Evolutionary conservation across 37 sponge, comb jelly and placozoan species (phyloP).

Genomic region (Mnemiopsis leidyi): DNA sequence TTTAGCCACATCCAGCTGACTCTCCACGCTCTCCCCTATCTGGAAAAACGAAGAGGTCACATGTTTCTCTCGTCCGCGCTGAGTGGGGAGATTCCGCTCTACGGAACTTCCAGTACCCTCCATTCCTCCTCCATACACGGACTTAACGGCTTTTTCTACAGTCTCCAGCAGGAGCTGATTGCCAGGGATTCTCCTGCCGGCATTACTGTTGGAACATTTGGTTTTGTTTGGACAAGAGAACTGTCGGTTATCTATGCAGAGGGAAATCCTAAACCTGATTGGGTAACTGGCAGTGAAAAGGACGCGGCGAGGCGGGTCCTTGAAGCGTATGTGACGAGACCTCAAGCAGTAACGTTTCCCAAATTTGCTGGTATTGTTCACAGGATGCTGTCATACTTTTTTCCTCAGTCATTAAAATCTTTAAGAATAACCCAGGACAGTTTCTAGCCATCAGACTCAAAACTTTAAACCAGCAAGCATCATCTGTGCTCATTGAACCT

Average conservation of each 20-base stretch:
- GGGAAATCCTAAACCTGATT: not conserved
- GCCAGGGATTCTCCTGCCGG: not conserved
- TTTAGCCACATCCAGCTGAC: not conserved
- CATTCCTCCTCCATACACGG: not conserved
- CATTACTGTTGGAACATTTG: not conserved
- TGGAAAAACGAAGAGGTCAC: not conserved
- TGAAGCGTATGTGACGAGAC: not conserved
- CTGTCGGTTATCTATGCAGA: not conserved
- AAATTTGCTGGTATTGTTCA: not conserved
- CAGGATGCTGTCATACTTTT: not conserved
- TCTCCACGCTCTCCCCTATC: not conserved
- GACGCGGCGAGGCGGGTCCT: not conserved
- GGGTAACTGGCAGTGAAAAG: not conserved
- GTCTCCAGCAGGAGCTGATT: not conserved
- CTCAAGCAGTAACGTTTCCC: not conserved
- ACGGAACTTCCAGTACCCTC: not conserved
- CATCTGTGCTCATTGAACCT: too few species aligned
- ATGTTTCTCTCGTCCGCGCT: not conserved
- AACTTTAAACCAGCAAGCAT: too few species aligned
- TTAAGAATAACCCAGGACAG: too few species aligned
- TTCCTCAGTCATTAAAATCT: too few species aligned
- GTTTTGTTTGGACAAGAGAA: not conserved
- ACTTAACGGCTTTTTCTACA: constrained; percentile 13
- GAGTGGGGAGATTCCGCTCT: not conserved
- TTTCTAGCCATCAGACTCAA: too few species aligned